These are phyloP conservation scores for Leucophenga maculata DNA, from an alignment of 2,888 invertebrate species.

Conservation along the genomic window DNA sequence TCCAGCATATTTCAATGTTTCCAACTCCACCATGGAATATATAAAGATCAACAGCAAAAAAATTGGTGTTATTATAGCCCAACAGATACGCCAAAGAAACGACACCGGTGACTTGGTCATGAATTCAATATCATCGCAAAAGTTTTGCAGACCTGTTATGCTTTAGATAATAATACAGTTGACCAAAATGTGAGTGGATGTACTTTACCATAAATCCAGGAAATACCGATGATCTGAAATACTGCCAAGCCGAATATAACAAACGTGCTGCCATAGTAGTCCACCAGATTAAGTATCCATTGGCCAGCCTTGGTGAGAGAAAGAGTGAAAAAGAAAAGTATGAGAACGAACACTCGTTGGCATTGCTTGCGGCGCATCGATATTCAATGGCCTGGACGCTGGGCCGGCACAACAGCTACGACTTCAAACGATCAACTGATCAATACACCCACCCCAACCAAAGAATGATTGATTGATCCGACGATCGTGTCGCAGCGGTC, in stretches of 20 bases:
- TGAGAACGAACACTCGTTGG: constrained; percentile 12
- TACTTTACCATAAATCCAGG: constrained; percentile 82
- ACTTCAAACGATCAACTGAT: neutral
- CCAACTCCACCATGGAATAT: no score
- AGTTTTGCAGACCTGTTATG: no score
- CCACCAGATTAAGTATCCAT: constrained; percentile 81
- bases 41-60: constrained; percentile 76
- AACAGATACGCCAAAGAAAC: constrained; percentile 85
- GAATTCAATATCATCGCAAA: constrained; percentile 83
- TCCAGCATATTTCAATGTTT: constrained; percentile 77
- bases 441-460: neutral
- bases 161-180: no score
- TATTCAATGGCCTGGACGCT: neutral
- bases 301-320: constrained; percentile 79
- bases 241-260: constrained; percentile 80
- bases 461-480: neutral
- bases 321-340: no score
- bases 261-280: constrained; percentile 83
- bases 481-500: neutral
- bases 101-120: constrained; percentile 82
- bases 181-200: no score
- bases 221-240: constrained; percentile 79
- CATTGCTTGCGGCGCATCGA: neutral
- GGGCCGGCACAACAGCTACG: neutral
- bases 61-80: constrained; percentile 86